phyloP scores from a whole-genome alignment of 2,797 vertebrate genomes.

The Melopsittacus undulatus region DNA sequence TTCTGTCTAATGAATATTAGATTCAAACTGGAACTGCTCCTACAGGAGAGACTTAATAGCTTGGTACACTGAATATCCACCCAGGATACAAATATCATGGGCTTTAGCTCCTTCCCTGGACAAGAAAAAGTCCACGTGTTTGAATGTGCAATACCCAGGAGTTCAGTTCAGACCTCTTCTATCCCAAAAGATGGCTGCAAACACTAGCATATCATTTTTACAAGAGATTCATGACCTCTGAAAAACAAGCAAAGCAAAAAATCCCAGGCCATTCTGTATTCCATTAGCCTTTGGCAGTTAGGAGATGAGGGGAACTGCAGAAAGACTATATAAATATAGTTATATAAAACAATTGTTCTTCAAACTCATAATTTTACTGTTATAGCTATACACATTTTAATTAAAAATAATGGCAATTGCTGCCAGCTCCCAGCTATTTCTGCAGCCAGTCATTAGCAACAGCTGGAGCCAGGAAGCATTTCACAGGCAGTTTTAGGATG shows the following conservation, averaged over 20 bases:
- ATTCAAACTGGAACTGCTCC: slow-evolving; percentile 2
- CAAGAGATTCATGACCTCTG: not conserved
- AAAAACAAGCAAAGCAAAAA: slow-evolving; percentile 3
- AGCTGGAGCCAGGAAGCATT: not conserved
- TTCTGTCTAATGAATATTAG: slow-evolving; percentile 24
- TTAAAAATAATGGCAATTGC: not conserved
- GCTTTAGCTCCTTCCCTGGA: not conserved
- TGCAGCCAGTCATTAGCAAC: not conserved
- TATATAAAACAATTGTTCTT: slow-evolving; percentile 25
- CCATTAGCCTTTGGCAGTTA: not conserved
- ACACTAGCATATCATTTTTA: not conserved
- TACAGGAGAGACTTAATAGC: not conserved
- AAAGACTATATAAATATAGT: slow-evolving; percentile 4
- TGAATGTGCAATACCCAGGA: not conserved
- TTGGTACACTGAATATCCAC: not conserved
- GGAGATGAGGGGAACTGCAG: not conserved
- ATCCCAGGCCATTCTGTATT: not conserved
- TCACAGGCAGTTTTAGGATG: not conserved
- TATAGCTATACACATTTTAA: not conserved
- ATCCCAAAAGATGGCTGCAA: not conserved
- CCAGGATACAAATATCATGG: not conserved
- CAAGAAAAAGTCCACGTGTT: not conserved
- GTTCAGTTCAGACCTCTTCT: not conserved
- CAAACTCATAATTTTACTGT: slow-evolving; percentile 19
- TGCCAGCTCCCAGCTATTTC: not conserved